phyloP scores from a whole-genome alignment of 1,140 invertebrate genomes.

The Tetramorium parvispinum region DNA sequence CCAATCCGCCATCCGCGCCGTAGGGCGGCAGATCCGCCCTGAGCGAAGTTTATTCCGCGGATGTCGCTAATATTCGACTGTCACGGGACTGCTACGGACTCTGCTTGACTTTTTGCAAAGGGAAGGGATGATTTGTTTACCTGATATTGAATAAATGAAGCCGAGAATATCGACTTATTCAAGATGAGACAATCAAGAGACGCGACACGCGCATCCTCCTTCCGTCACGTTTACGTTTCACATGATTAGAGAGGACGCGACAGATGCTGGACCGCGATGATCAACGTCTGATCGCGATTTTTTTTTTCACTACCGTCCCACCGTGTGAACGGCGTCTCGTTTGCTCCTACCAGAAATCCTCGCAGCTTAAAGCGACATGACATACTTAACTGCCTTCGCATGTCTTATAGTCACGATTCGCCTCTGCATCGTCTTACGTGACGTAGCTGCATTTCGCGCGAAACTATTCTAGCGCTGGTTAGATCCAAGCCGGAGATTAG shows the following conservation, averaged over 20 bases:
- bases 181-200: neutral
- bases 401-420: slow-evolving; percentile 49
- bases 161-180: neutral
- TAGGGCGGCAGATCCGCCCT: neutral
- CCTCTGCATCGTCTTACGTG: slow-evolving; percentile 39
- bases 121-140: neutral
- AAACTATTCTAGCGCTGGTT: slow-evolving; percentile 55
- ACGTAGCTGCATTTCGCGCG: slow-evolving; percentile 42
- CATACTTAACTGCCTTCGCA: slow-evolving; percentile 58
- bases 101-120: neutral
- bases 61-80: neutral
- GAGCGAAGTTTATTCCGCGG: neutral
- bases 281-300: slow-evolving; percentile 60
- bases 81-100: neutral
- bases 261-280: slow-evolving; percentile 61
- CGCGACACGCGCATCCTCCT: neutral
- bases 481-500: slow-evolving; percentile 66
- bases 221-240: slow-evolving; percentile 41
- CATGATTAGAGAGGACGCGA: slow-evolving; percentile 57
- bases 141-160: neutral
- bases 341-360: slow-evolving; percentile 38
- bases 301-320: slow-evolving; percentile 41
- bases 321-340: slow-evolving; percentile 59
- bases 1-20: neutral
- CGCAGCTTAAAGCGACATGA: slow-evolving; percentile 48